A percentile compares a stretch with the other conserved stretches of the same genome.
Conservation (phyloP, 2,113 vertebrate genomes). For the Gymnarchus niloticus region DNA sequence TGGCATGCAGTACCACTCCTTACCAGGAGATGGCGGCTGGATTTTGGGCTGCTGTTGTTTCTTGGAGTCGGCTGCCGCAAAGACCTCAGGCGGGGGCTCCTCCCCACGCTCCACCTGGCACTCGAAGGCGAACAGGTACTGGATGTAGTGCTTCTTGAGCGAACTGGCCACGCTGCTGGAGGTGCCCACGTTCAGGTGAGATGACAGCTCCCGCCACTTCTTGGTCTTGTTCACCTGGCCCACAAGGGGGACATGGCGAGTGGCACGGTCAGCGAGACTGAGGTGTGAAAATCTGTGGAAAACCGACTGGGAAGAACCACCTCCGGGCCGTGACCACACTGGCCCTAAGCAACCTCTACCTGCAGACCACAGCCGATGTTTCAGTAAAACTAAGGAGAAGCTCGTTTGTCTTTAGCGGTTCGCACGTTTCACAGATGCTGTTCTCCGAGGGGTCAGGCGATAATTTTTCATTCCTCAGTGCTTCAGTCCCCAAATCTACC, state of each 20-base stretch:
- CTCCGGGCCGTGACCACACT: not conserved
- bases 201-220: conserved; percentile 91
- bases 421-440: not conserved
- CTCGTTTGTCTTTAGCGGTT: not conserved
- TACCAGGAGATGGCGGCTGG: conserved; percentile 94
- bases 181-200: conserved; percentile 80
- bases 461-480: not conserved
- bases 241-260: not conserved
- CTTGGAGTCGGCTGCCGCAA: conserved; percentile 77
- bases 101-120: conserved; percentile 92
- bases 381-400: not conserved
- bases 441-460: not conserved
- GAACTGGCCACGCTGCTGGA: conserved; percentile 90
- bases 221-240: conserved; percentile 94
- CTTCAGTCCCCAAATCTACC: not conserved
- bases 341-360: not conserved
- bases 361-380: not conserved
- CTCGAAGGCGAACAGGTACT: conserved; percentile 94
- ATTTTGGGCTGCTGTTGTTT: conserved; percentile 81
- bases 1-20: conserved; percentile 45
- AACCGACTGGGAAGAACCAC: not conserved
- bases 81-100: conserved; percentile 85
- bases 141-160: conserved; percentile 96
- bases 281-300: not conserved
- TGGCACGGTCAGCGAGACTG: not conserved